phyloP scores from a whole-genome alignment of 2,797 vertebrate genomes.

The Falco columbarius region DNA sequence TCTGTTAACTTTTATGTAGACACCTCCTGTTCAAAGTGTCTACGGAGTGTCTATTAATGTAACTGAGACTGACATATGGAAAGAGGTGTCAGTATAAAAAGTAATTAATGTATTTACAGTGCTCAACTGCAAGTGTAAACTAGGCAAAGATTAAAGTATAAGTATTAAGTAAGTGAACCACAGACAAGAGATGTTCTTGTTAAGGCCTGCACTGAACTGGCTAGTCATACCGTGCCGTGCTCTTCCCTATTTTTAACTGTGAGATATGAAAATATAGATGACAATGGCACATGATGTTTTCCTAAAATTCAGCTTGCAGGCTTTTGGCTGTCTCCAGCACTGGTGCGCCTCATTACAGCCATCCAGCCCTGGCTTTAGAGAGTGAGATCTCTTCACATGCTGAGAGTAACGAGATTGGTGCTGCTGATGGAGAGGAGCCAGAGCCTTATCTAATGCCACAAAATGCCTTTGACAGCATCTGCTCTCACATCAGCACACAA shows the following conservation, averaged over 20 bases:
- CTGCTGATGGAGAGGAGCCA: neutral
- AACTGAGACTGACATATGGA: neutral
- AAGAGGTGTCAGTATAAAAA: neutral
- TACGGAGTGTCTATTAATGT: neutral
- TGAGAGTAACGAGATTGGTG: neutral
- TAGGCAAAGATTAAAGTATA: neutral
- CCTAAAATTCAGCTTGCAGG: neutral
- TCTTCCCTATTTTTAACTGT: neutral
- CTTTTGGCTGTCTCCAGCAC: neutral
- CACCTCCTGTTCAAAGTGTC: neutral
- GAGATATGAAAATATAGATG: neutral
- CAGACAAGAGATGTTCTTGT: neutral
- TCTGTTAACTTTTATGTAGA: conserved; percentile 24
- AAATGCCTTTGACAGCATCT: conserved; percentile 21
- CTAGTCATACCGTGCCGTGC: neutral
- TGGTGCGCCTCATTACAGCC: neutral
- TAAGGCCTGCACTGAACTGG: conserved; percentile 20
- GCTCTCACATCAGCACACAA: neutral
- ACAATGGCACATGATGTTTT: neutral
- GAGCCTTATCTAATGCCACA: neutral
- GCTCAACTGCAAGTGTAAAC: neutral
- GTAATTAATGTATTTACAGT: neutral
- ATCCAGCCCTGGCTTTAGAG: neutral
- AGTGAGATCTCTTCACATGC: neutral
- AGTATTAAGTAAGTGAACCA: conserved; percentile 8